Conservation (phyloP, 2,113 vertebrate species). For the Coryphaenoides rupestris region DNA sequence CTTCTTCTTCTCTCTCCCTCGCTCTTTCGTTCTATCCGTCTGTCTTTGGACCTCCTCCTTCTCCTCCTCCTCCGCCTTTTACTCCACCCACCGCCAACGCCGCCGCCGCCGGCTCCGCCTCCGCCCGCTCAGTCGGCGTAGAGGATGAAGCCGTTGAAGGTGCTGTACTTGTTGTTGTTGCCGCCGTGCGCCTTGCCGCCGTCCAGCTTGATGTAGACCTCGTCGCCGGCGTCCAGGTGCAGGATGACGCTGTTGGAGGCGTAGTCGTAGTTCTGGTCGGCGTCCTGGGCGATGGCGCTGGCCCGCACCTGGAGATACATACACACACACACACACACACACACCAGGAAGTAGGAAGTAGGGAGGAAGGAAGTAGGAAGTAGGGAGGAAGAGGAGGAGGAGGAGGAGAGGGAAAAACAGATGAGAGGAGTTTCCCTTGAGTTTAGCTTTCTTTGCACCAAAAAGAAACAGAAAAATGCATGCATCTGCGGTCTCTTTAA, state of each 20-base stretch:
- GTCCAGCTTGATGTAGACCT: conserved; percentile 97
- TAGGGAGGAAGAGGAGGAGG: conserved; percentile 8
- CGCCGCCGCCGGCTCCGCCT: conserved; percentile 14
- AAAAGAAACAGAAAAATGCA: too few species aligned
- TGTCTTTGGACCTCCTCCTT: conserved; percentile 32
- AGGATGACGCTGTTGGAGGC: conserved; percentile 97
- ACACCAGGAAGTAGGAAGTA: conserved; percentile 98
- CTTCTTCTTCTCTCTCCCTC: conserved; percentile 11
- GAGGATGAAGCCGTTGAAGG: conserved; percentile 98
- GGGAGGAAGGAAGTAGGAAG: conserved; percentile 21
- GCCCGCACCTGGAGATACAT: too few species aligned
- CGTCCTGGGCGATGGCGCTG: too few species aligned
- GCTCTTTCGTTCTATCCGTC: conserved; percentile 29
- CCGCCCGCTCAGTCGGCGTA: conserved; percentile 88
- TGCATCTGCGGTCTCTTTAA: too few species aligned
- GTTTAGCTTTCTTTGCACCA: too few species aligned
- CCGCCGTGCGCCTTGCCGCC: too few species aligned
- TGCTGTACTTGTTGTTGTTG: conserved; percentile 99
- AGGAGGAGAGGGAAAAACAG: too few species aligned
- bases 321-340: too few species aligned
- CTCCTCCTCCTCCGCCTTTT: conserved; percentile 12
- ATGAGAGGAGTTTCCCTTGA: too few species aligned
- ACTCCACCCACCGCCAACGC: conserved; percentile 26
- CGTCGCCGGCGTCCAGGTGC: conserved; percentile 93
- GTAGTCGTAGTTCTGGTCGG: too few species aligned